These are phyloP conservation scores for Trichacis sp. DNA, from an alignment of 2,888 invertebrate genomes.

Conservation along the genomic window DNA sequence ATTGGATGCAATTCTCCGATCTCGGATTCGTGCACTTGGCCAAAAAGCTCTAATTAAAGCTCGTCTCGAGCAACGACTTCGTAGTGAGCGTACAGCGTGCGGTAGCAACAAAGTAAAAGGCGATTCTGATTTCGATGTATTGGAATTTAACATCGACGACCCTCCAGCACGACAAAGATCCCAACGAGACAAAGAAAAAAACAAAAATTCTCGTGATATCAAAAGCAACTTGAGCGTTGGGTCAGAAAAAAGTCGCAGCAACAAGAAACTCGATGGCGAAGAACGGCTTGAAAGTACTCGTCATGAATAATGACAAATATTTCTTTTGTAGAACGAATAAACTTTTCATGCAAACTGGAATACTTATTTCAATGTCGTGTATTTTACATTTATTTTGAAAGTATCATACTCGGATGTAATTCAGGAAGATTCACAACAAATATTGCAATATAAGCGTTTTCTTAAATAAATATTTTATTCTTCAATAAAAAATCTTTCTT, in stretches of 20 bases:
- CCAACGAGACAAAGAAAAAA: neutral
- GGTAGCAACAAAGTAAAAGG: neutral
- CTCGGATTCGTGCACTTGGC: neutral
- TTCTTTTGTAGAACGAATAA: no score
- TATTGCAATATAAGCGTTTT: no score
- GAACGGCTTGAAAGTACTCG: slow-evolving; percentile 52
- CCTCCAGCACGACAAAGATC: neutral
- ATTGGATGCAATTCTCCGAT: neutral
- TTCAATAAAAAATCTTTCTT: no score
- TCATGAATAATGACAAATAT: no score
- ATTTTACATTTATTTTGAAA: no score
- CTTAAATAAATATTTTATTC: no score
- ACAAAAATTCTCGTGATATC: neutral
- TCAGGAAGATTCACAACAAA: no score
- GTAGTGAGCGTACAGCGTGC: neutral
- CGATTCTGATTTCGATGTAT: neutral
- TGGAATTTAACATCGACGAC: neutral
- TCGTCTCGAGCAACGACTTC: neutral
- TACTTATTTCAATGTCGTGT: no score
- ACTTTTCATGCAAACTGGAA: no score
- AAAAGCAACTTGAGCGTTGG: neutral
- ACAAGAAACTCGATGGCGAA: slow-evolving; percentile 66
- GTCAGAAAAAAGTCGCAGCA: neutral
- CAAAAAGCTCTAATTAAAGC: neutral
- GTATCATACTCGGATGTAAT: no score